Evolutionary conservation across 1,140 invertebrate species (phyloP).

Genomic region (Choristoneura fumiferana): DNA sequence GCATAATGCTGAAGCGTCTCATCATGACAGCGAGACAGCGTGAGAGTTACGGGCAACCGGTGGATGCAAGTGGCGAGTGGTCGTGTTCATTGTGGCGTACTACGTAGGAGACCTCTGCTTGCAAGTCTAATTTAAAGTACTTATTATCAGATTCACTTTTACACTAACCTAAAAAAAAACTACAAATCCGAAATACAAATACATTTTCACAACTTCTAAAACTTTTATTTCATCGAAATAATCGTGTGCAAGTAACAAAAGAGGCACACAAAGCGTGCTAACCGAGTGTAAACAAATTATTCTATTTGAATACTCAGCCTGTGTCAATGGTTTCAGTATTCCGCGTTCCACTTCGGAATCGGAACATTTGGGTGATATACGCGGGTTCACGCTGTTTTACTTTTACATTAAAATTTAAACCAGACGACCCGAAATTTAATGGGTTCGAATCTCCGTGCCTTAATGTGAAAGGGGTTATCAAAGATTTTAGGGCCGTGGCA

Average conservation of each 20-base stretch:
- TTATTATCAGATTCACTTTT: too few relatives aligned
- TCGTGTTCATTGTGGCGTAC: too few relatives aligned
- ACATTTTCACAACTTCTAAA: too few relatives aligned
- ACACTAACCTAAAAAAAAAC: too few relatives aligned
- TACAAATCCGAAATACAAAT: too few relatives aligned
- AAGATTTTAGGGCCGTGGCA: neutral
- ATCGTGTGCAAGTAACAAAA: neutral
- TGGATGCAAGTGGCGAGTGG: too few relatives aligned
- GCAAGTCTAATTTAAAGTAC: too few relatives aligned
- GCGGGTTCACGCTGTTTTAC: neutral
- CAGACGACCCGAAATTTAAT: neutral
- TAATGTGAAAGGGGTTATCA: neutral
- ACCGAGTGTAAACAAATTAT: slow-evolving; percentile 6
- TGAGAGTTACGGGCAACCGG: too few relatives aligned
- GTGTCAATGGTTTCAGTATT: neutral
- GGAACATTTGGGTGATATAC: neutral
- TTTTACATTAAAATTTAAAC: neutral
- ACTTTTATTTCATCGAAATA: too few relatives aligned
- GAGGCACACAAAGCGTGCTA: slow-evolving; percentile 1
- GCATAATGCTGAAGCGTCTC: too few relatives aligned
- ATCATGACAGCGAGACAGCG: too few relatives aligned
- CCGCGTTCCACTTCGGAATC: neutral
- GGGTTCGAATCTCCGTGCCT: neutral
- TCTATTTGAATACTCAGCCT: neutral
- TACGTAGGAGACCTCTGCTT: too few relatives aligned